phyloP scores from a whole-genome alignment of 2,113 vertebrate genomes.

The Pelecanus crispus region DNA sequence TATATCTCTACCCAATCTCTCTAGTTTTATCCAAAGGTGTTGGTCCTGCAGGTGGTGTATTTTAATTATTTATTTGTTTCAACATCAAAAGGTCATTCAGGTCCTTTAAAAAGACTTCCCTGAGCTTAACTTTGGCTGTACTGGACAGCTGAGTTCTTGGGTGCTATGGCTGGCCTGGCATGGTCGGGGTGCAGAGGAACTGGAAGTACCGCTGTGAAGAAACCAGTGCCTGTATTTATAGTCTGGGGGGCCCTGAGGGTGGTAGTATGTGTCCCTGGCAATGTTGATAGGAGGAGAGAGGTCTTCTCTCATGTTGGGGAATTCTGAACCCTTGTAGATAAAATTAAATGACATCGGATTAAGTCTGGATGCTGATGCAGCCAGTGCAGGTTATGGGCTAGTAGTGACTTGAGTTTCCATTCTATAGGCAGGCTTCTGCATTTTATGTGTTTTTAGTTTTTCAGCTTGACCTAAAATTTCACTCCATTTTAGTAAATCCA shows the following conservation, averaged over 20 bases:
- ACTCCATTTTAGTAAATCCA: background rate
- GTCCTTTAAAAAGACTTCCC: background rate
- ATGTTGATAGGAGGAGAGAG: background rate
- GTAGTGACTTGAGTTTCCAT: background rate
- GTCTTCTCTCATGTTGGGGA: background rate
- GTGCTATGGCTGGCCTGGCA: background rate
- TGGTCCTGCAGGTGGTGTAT: background rate
- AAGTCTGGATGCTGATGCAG: background rate
- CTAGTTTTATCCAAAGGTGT: background rate
- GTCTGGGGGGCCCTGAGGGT: background rate
- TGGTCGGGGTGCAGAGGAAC: background rate
- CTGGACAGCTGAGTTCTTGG: background rate
- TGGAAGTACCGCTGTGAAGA: background rate
- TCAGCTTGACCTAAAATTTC: background rate
- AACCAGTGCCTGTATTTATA: background rate
- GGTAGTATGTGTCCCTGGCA: background rate
- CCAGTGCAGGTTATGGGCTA: background rate
- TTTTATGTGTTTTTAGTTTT: background rate
- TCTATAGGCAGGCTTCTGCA: background rate
- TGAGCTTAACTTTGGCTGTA: background rate
- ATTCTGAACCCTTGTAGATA: background rate
- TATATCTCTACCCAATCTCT: background rate
- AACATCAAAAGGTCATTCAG: background rate
- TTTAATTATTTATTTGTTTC: background rate
- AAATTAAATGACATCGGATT: background rate